These are phyloP conservation scores for Phoenicopterus ruber DNA, from an alignment of 2,113 vertebrate species.

Conservation along the genomic window DNA sequence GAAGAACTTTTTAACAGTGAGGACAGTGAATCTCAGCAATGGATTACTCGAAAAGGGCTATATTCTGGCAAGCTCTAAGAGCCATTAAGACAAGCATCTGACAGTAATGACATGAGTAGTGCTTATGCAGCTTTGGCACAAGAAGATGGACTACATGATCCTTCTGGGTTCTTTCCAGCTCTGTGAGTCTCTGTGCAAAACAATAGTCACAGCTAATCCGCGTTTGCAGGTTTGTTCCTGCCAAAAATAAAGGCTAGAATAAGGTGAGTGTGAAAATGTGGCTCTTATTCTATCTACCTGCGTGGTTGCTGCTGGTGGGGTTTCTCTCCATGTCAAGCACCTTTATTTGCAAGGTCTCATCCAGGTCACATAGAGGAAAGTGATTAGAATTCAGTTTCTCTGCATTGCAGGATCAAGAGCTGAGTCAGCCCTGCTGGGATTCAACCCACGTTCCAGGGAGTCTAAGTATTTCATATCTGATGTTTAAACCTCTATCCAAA, in stretches of 20 bases:
- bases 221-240: background rate
- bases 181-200: background rate
- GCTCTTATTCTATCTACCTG: background rate
- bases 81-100: slow-evolving; percentile 1
- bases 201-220: background rate
- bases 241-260: background rate
- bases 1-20: background rate
- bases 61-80: background rate
- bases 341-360: background rate
- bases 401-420: slow-evolving; percentile 34
- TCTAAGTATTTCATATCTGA: slow-evolving; percentile 18
- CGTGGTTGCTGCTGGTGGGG: background rate
- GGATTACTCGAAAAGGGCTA: background rate
- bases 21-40: background rate
- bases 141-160: background rate
- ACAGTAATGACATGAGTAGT: slow-evolving; percentile 1
- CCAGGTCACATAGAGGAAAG: background rate
- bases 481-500: slow-evolving; percentile 33
- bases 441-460: slow-evolving; percentile 11
- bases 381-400: background rate
- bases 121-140: background rate
- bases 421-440: slow-evolving; percentile 39
- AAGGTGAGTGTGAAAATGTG: background rate
- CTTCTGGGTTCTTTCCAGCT: background rate
- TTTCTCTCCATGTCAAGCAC: background rate